phyloP scores from a whole-genome alignment of 2,888 invertebrate genomes.

The Periphyllus acericola region DNA sequence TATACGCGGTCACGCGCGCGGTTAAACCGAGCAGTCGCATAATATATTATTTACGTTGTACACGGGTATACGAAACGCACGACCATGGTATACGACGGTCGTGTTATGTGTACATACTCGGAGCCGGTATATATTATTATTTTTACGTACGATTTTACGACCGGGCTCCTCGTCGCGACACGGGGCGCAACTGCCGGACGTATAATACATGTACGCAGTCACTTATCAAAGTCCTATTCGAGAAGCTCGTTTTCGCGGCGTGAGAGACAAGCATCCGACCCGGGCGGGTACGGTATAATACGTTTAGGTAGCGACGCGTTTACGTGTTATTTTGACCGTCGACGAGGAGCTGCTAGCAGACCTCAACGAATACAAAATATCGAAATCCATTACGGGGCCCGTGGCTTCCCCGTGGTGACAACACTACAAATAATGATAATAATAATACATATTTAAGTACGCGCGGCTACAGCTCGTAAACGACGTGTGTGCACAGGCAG shows the following conservation, averaged over 20 bases:
- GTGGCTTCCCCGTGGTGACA: slow-evolving; percentile 51
- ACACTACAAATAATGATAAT: slow-evolving; percentile 16
- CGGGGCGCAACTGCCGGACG: not conserved
- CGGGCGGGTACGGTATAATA: not conserved
- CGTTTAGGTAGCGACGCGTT: not conserved
- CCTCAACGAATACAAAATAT: slow-evolving; percentile 26
- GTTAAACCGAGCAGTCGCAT: not conserved
- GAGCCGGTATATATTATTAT: not conserved
- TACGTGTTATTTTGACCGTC: slow-evolving; percentile 13
- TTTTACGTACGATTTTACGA: slow-evolving; percentile 25
- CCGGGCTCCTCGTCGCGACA: not conserved
- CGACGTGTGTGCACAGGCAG: not conserved
- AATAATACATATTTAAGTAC: not conserved
- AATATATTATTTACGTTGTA: not conserved
- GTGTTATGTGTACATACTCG: too few species aligned
- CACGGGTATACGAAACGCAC: not conserved
- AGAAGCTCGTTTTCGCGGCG: not conserved
- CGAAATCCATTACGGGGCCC: slow-evolving; percentile 52
- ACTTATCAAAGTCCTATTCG: slow-evolving; percentile 37
- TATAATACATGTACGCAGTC: not conserved
- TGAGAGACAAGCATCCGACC: not conserved
- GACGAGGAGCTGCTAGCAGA: not conserved
- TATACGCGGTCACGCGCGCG: slow-evolving; percentile 4
- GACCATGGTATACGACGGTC: too few species aligned
- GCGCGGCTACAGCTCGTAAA: not conserved